Percentiles rank a stretch among this genome's conserved stretches.
These are phyloP conservation scores for Physeter macrocephalus DNA, from an alignment of 2,113 vertebrate genomes.

Conservation along the genomic window DNA sequence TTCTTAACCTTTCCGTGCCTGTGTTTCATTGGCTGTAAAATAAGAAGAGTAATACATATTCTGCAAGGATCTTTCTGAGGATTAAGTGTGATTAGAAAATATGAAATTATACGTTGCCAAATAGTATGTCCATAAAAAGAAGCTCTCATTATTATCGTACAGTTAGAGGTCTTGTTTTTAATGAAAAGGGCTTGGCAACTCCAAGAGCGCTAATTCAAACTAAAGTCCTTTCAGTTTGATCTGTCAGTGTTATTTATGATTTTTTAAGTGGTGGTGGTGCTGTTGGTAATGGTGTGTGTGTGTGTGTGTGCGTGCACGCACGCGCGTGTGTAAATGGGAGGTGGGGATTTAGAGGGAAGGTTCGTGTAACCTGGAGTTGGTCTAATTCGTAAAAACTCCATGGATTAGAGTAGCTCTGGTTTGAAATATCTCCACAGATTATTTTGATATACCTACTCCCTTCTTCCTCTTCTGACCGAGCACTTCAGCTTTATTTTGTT, in stretches of 20 bases:
- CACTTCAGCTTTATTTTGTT: not conserved
- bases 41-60: not conserved
- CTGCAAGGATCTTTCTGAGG: not conserved
- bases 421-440: not conserved
- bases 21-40: not conserved
- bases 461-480: not conserved
- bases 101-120: not conserved
- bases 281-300: accelerated
- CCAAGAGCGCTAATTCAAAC: not conserved
- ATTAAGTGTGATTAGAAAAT: not conserved
- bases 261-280: not conserved
- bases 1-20: not conserved
- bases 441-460: not conserved
- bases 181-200: not conserved
- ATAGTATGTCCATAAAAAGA: not conserved
- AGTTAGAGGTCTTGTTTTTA: not conserved
- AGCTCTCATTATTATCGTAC: not conserved
- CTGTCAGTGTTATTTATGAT: not conserved
- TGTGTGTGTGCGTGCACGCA: too few species aligned
- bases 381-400: not conserved
- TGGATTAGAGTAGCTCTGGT: not conserved
- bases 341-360: not conserved
- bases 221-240: not conserved
- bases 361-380: not conserved
- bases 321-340: not conserved